Evolutionary conservation across 2,797 vertebrate genomes (phyloP).

Genomic region (Zenarchopterus dispar): DNA sequence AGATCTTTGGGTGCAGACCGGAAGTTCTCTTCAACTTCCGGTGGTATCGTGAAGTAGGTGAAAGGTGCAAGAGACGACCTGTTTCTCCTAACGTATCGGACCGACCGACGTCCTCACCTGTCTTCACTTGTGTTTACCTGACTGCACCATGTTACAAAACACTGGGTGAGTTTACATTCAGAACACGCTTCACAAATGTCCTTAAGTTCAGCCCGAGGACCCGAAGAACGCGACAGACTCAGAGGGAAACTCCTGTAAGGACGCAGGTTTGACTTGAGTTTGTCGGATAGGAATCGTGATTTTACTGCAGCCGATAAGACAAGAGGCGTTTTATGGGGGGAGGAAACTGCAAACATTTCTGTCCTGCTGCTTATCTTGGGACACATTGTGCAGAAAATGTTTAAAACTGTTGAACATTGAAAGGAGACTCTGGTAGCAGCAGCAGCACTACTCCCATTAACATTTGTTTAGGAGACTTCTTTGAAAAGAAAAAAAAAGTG

Average conservation of each 20-base stretch:
- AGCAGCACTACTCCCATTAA: neutral
- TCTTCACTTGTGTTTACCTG: neutral
- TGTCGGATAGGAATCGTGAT: rapidly evolving
- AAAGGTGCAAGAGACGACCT: conserved; percentile 50
- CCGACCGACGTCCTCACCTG: neutral
- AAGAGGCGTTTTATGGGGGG: rapidly evolving
- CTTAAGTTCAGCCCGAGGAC: neutral
- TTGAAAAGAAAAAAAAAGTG: no score
- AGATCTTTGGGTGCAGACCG: conserved; percentile 20
- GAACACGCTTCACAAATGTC: neutral
- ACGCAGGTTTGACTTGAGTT: neutral
- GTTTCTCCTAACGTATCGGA: neutral
- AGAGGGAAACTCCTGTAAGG: no score
- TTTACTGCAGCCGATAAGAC: neutral
- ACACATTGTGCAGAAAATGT: neutral
- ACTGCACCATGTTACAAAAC: conserved; percentile 77
- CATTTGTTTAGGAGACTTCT: no score
- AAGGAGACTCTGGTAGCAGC: neutral
- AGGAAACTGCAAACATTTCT: rapidly evolving
- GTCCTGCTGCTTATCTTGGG: no score
- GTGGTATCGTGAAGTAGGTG: conserved; percentile 47
- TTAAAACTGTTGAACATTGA: neutral
- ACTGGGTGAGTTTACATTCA: conserved; percentile 74
- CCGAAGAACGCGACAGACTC: neutral
- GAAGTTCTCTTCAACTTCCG: conserved; percentile 35